These are phyloP conservation scores for Alectura lathami DNA, from an alignment of 2,113 vertebrate species.

Conservation along the genomic window DNA sequence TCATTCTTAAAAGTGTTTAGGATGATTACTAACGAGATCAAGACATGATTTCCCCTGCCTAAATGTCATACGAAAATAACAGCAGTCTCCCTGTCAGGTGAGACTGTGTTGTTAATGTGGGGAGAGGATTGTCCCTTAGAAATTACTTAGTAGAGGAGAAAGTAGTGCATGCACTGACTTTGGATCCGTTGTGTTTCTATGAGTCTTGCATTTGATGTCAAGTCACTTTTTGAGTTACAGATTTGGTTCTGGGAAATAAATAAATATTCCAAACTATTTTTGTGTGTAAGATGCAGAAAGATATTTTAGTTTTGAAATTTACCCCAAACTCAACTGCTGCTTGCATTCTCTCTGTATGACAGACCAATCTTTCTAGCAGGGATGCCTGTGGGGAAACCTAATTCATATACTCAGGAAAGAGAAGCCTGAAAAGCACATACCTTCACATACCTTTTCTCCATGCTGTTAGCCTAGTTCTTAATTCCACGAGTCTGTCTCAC, in stretches of 20 bases:
- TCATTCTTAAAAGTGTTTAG: background rate
- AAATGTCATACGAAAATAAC: background rate
- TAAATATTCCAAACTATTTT: background rate
- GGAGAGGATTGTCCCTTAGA: background rate
- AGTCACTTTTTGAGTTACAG: background rate
- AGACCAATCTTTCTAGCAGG: background rate
- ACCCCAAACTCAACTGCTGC: background rate
- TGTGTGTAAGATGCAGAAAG: background rate
- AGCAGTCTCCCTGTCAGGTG: background rate
- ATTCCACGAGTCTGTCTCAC: background rate
- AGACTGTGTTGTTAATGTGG: background rate
- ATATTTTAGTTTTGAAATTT: background rate
- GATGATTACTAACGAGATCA: background rate
- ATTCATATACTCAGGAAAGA: background rate
- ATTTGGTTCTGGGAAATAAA: background rate
- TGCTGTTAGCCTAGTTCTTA: constrained; percentile 10
- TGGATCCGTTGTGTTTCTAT: background rate
- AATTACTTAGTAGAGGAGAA: background rate
- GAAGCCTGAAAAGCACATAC: background rate
- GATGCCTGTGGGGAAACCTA: background rate
- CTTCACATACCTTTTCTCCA: background rate
- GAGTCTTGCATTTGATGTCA: background rate
- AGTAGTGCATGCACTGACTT: background rate
- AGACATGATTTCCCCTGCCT: background rate
- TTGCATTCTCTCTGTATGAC: background rate